Evolutionary conservation across 2,113 vertebrate species (phyloP).

Genomic region (Haemorhous mexicanus): DNA sequence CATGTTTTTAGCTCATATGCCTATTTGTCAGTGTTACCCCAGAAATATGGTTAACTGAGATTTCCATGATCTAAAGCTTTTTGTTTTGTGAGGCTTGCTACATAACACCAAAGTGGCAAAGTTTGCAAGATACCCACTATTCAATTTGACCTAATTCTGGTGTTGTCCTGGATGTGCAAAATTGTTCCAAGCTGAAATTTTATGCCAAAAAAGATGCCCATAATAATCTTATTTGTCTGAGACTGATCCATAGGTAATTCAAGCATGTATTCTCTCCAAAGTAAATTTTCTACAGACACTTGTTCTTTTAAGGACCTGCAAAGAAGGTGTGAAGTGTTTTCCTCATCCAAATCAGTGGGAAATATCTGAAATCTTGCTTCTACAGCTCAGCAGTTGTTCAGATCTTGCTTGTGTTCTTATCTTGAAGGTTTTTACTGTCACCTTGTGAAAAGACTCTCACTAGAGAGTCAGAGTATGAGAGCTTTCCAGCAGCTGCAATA

Average conservation of each 20-base stretch:
- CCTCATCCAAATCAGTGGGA: background rate
- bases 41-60: background rate
- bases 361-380: background rate
- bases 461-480: background rate
- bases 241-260: background rate
- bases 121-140: background rate
- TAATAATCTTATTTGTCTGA: background rate
- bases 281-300: background rate
- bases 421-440: background rate
- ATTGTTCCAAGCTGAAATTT: background rate
- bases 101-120: background rate
- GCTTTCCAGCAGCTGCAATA: background rate
- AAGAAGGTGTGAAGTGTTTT: background rate
- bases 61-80: background rate
- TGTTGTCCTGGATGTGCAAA: background rate
- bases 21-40: background rate
- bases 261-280: background rate
- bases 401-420: background rate
- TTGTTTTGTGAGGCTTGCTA: background rate
- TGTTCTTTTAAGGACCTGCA: background rate
- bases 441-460: background rate
- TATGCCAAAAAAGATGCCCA: background rate
- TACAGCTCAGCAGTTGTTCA: background rate
- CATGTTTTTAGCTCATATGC: background rate
- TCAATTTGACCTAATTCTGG: background rate